phyloP scores from a whole-genome alignment of 2,113 vertebrate species.

The Melospiza georgiana region DNA sequence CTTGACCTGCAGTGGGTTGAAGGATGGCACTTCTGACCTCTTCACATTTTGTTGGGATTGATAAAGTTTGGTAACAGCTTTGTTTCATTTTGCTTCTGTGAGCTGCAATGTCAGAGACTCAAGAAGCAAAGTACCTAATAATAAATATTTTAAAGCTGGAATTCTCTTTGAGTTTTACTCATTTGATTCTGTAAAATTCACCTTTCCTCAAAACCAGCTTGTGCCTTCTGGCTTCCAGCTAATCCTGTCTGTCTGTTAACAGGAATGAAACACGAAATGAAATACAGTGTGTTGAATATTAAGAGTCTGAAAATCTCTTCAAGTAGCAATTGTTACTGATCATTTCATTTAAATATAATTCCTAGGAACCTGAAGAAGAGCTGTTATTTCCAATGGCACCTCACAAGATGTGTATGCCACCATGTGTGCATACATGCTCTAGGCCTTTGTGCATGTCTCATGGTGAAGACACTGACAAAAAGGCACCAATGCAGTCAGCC shows the following conservation, averaged over 20 bases:
- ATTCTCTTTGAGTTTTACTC: not conserved
- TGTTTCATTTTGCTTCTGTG: not conserved
- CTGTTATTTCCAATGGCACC: not conserved
- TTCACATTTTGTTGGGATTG: not conserved
- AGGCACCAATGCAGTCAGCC: constrained; percentile 6
- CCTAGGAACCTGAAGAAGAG: not conserved
- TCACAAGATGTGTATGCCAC: not conserved
- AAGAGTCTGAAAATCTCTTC: not conserved
- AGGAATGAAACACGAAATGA: not conserved
- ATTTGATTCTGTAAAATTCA: not conserved
- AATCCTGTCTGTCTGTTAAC: not conserved
- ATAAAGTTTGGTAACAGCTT: not conserved
- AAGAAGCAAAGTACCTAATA: not conserved
- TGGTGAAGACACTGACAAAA: not conserved
- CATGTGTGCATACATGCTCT: not conserved
- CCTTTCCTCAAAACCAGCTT: not conserved
- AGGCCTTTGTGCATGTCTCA: not conserved
- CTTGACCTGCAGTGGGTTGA: not conserved
- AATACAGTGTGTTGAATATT: not conserved
- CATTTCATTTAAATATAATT: not conserved
- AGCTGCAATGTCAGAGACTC: not conserved
- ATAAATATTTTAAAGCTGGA: not conserved
- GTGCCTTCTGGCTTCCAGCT: not conserved
- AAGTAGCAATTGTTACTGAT: not conserved
- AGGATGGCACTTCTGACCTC: not conserved